Evolutionary conservation across 1,140 invertebrate species (phyloP).

Genomic region (Heliconius himera): DNA sequence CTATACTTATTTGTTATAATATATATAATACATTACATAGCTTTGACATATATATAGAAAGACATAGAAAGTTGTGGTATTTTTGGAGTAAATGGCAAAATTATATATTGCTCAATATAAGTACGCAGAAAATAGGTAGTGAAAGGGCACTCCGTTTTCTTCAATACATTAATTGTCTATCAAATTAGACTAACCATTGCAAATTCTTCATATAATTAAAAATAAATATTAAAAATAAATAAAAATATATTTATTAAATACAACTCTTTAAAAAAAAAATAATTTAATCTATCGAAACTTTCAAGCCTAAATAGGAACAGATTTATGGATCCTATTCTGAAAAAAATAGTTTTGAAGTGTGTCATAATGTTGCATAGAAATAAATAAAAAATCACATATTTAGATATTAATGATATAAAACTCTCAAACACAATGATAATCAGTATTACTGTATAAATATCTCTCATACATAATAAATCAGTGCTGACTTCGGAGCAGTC

Average conservation of each 20-base stretch:
- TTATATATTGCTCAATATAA: too few species aligned
- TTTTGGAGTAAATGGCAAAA: neutral
- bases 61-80: neutral
- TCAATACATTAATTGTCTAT: too few species aligned
- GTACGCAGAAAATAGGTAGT: too few species aligned
- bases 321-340: neutral
- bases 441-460: too few species aligned
- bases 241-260: too few species aligned
- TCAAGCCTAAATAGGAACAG: too few species aligned
- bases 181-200: too few species aligned
- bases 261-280: too few species aligned
- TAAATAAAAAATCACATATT: neutral
- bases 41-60: neutral
- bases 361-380: neutral
- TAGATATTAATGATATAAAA: neutral
- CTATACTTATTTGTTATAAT: neutral
- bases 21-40: neutral
- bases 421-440: neutral
- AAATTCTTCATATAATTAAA: too few species aligned
- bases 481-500: neutral
- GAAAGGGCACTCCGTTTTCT: too few species aligned
- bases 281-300: too few species aligned
- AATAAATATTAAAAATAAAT: too few species aligned
- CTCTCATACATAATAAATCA: neutral
- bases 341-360: constrained; percentile 26